phyloP scores from a whole-genome alignment of 2,888 invertebrate genomes.

The Tridacna crocea region DNA sequence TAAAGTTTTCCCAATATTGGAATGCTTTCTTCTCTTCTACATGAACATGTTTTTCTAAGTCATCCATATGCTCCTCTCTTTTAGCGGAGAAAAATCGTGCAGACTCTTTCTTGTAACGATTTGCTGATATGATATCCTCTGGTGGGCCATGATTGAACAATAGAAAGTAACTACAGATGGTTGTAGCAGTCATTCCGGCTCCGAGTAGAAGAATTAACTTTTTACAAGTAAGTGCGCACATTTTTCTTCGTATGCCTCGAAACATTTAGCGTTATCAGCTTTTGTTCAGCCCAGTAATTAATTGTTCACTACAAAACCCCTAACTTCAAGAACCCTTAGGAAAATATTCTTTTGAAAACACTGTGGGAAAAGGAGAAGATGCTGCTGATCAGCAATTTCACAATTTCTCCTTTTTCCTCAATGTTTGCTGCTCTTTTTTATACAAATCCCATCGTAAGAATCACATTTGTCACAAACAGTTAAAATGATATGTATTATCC shows the following conservation, averaged over 20 bases:
- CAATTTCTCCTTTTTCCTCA: too few relatives aligned
- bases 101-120: slow-evolving; percentile 24
- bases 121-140: slow-evolving; percentile 61
- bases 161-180: slow-evolving; percentile 38
- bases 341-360: too few relatives aligned
- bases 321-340: too few relatives aligned
- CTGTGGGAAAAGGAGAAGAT: too few relatives aligned
- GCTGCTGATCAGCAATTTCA: too few relatives aligned
- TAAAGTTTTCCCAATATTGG: slow-evolving; percentile 69
- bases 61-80: slow-evolving; percentile 39
- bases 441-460: too few relatives aligned
- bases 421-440: too few relatives aligned
- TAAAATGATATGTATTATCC: too few relatives aligned
- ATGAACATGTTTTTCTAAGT: slow-evolving; percentile 53
- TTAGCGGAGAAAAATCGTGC: slow-evolving; percentile 27
- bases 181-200: slow-evolving; percentile 27
- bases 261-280: neutral
- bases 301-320: too few relatives aligned
- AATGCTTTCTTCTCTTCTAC: slow-evolving; percentile 45
- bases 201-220: slow-evolving; percentile 35
- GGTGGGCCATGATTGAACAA: slow-evolving; percentile 67
- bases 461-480: too few relatives aligned
- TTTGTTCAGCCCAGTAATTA: neutral
- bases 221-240: slow-evolving; percentile 57
- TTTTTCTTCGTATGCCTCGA: slow-evolving; percentile 17